phyloP scores from a whole-genome alignment of 2,888 invertebrate genomes.

The Drosophila monieri region DNA sequence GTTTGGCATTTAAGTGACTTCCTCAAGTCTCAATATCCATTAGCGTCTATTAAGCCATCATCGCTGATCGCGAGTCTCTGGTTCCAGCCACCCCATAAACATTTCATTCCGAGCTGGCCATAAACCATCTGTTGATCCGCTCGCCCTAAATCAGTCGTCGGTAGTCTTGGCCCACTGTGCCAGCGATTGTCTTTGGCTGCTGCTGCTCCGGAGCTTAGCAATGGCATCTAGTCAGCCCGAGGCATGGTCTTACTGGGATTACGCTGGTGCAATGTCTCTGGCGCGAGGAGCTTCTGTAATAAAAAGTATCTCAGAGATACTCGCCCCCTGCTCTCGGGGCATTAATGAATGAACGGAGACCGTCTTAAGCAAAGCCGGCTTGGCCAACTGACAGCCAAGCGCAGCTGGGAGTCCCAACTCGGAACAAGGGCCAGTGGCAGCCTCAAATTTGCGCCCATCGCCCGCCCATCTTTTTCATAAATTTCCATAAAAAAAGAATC shows the following conservation, averaged over 20 bases:
- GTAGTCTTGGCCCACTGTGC: slow-evolving; percentile 38
- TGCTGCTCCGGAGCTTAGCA: slow-evolving; percentile 11
- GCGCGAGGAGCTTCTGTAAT: slow-evolving; percentile 52
- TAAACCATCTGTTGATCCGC: slow-evolving; percentile 41
- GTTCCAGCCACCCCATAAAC: slow-evolving; percentile 18
- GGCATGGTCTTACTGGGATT: slow-evolving; percentile 71
- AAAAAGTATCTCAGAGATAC: slow-evolving; percentile 67
- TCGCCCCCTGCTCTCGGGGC: slow-evolving; percentile 32
- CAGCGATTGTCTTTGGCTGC: slow-evolving; percentile 31
- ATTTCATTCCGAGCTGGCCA: slow-evolving; percentile 14
- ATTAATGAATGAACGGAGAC: slow-evolving; percentile 71
- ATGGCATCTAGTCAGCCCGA: slow-evolving; percentile 45
- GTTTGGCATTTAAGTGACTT: background rate
- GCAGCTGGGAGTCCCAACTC: slow-evolving; percentile 32
- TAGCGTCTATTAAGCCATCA: slow-evolving; percentile 23
- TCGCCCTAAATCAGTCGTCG: slow-evolving; percentile 25
- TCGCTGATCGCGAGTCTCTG: slow-evolving; percentile 7
- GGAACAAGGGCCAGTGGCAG: background rate
- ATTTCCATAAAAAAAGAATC: slow-evolving; percentile 62
- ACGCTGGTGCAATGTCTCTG: slow-evolving; percentile 60
- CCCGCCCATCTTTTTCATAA: slow-evolving; percentile 48
- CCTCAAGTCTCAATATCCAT: background rate
- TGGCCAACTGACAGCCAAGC: slow-evolving; percentile 44
- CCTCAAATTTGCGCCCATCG: slow-evolving; percentile 62
- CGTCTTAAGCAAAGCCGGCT: slow-evolving; percentile 58